phyloP scores from a whole-genome alignment of 35 echinoderm and acorn worm genomes.

The Patiria miniata region DNA sequence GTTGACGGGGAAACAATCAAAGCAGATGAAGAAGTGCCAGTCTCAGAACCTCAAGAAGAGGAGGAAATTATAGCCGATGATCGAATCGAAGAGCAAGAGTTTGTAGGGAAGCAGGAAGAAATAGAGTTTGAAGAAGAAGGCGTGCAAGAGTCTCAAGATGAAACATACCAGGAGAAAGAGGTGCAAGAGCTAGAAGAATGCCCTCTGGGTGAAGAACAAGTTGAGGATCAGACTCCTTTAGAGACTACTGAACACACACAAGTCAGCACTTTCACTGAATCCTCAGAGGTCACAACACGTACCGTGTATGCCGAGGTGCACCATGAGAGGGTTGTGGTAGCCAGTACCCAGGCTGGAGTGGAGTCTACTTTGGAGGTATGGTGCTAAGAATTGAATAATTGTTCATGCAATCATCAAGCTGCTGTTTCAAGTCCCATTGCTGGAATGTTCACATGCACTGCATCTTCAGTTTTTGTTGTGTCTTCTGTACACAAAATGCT shows the following conservation, averaged over 20 bases:
- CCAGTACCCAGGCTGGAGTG: not conserved
- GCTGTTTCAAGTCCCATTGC: not conserved
- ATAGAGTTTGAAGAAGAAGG: not conserved
- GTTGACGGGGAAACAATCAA: too few relatives aligned
- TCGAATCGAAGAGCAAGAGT: constrained; percentile 11
- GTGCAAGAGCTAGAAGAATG: not conserved
- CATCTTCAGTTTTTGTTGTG: not conserved
- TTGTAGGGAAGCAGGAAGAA: not conserved
- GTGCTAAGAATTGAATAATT: not conserved
- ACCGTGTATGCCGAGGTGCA: constrained; percentile 6
- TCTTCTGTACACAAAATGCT: too few relatives aligned
- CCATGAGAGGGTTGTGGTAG: constrained; percentile 1
- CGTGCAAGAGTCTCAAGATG: not conserved
- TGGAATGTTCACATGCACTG: not conserved
- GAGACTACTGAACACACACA: too few relatives aligned
- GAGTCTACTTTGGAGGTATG: not conserved
- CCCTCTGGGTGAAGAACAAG: not conserved
- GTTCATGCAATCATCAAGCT: not conserved
- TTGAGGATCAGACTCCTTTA: not conserved
- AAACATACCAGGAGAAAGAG: constrained; percentile 5
- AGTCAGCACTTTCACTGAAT: not conserved
- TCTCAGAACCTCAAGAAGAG: constrained; percentile 15
- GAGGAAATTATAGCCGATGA: not conserved
- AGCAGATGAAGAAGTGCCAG: not conserved
- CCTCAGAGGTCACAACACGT: constrained; percentile 2